These are phyloP conservation scores for Heliconius eleuchia DNA, from an alignment of 1,140 invertebrate species.

Conservation along the genomic window DNA sequence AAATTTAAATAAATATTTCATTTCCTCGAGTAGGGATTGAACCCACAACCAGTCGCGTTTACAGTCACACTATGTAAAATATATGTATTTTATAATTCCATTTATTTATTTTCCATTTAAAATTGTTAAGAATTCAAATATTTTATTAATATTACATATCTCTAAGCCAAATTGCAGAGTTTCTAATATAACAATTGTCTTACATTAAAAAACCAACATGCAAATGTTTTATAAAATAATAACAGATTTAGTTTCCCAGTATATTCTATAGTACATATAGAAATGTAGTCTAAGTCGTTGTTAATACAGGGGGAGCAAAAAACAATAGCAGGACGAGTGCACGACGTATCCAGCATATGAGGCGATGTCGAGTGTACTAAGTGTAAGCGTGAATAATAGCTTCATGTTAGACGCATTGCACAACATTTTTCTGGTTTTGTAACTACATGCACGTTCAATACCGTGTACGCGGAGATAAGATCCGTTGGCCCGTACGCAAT, in stretches of 20 bases:
- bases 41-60: too few relatives aligned
- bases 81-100: too few relatives aligned
- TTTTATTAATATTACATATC: too few relatives aligned
- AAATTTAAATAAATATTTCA: too few relatives aligned
- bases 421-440: slow-evolving; percentile 7
- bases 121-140: too few relatives aligned
- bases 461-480: neutral
- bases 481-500: neutral
- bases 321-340: slow-evolving; percentile 5
- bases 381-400: slow-evolving; percentile 10
- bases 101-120: too few relatives aligned
- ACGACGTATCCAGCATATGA: slow-evolving; percentile 7
- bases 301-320: slow-evolving; percentile 4
- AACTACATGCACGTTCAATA: neutral
- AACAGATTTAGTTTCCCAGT: neutral
- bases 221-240: slow-evolving; percentile 8
- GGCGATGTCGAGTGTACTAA: slow-evolving; percentile 9
- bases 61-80: too few relatives aligned
- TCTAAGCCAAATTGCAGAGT: too few relatives aligned
- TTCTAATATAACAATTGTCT: neutral
- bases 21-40: too few relatives aligned
- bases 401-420: slow-evolving; percentile 10
- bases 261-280: neutral
- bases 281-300: slow-evolving; percentile 9
- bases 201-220: neutral